phyloP scores from a whole-genome alignment of 2,888 invertebrate species.

The Drosophila kambysellisi region DNA sequence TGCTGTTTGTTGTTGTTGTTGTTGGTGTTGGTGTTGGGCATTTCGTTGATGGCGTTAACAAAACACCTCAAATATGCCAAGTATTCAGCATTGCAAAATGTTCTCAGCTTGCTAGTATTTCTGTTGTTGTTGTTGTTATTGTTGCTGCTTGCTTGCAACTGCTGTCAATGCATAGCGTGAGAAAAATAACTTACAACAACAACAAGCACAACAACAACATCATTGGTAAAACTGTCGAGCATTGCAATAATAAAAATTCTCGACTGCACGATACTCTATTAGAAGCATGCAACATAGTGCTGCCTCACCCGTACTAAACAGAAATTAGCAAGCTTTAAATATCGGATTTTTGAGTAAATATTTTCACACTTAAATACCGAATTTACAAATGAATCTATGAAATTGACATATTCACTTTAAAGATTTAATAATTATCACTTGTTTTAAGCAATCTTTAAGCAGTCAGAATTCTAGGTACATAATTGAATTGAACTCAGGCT shows the following conservation, averaged over 20 bases:
- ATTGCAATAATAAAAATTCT: conserved; percentile 14
- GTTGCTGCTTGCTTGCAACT: conserved; percentile 40
- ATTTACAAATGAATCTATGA: neutral
- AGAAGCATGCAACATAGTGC: neutral
- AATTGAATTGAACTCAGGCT: neutral
- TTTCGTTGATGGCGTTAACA: conserved; percentile 48
- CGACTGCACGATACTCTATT: conserved; percentile 15
- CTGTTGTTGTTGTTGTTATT: conserved; percentile 23
- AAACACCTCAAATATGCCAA: conserved; percentile 67
- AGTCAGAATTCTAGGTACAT: neutral
- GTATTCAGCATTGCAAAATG: conserved; percentile 72
- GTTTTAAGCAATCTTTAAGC: neutral
- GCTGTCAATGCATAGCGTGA: conserved; percentile 77
- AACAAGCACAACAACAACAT: conserved; percentile 29
- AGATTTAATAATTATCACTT: neutral
- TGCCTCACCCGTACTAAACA: neutral
- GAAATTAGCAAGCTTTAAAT: neutral
- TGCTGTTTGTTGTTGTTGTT: neutral
- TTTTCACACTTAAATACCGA: neutral
- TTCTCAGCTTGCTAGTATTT: conserved; percentile 56
- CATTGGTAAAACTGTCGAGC: conserved; percentile 35
- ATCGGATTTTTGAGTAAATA: neutral
- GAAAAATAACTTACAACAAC: conserved; percentile 48
- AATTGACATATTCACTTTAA: neutral
- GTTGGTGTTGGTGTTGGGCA: conserved; percentile 20